Evolutionary conservation across 2,888 invertebrate species (phyloP).

Genomic region (Laothoe populi): DNA sequence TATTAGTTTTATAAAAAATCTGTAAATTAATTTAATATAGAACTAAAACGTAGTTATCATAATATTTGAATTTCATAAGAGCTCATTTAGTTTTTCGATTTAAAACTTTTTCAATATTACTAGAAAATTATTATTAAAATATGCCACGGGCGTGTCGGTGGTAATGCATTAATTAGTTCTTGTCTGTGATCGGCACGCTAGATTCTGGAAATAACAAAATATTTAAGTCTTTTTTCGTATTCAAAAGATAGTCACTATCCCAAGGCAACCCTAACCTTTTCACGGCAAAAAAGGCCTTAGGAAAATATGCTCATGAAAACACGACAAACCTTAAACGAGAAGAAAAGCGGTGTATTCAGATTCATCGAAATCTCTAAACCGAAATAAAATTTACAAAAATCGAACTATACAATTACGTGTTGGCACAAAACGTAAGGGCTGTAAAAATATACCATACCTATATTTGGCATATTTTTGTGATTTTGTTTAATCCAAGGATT

Average conservation of each 20-base stretch:
- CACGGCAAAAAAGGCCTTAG: slow-evolving; percentile 9
- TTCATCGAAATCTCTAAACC: not conserved
- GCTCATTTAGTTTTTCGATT: slow-evolving; percentile 4
- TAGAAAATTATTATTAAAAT: slow-evolving; percentile 12
- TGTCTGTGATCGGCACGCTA: not conserved
- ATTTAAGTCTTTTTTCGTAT: not conserved
- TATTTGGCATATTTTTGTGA: slow-evolving; percentile 53
- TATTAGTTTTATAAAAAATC: not conserved
- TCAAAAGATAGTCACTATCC: not conserved
- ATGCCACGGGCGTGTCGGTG: slow-evolving; percentile 2
- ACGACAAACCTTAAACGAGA: not conserved
- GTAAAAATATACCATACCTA: slow-evolving; percentile 40
- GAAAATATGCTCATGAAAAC: slow-evolving; percentile 8
- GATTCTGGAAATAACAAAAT: not conserved
- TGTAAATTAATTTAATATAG: not conserved
- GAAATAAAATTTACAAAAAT: not conserved
- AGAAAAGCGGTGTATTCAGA: not conserved
- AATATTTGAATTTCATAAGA: slow-evolving; percentile 12
- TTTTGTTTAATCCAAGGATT: slow-evolving; percentile 62
- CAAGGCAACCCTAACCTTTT: slow-evolving; percentile 2
- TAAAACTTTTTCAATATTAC: slow-evolving; percentile 19
- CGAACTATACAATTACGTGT: not conserved
- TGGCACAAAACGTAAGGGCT: slow-evolving; percentile 31
- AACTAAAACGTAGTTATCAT: not conserved
- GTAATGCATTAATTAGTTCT: slow-evolving; percentile 3